These are phyloP conservation scores for Tetrax tetrax DNA, from an alignment of 2,113 vertebrate genomes.

Conservation along the genomic window DNA sequence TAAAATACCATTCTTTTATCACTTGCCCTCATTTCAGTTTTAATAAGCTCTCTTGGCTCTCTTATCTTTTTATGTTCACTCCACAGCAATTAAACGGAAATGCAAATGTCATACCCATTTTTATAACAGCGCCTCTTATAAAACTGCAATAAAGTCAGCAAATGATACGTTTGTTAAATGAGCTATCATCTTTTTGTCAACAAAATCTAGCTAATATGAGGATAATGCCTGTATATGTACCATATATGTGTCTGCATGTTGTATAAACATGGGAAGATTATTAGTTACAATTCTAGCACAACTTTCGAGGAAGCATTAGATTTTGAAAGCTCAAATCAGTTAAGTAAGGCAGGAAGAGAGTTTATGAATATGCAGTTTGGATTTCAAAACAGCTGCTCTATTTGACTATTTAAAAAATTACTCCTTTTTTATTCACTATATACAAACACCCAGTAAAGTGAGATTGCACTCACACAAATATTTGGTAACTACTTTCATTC, in stretches of 20 bases:
- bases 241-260: not conserved
- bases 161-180: conserved; percentile 50
- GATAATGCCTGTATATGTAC: not conserved
- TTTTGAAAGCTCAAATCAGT: conserved; percentile 35
- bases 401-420: conserved; percentile 7
- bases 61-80: conserved; percentile 78
- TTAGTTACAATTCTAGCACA: conserved; percentile 1
- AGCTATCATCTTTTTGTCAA: conserved; percentile 18
- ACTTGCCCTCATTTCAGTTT: conserved; percentile 78
- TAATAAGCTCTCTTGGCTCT: conserved; percentile 81
- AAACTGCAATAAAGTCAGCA: conserved; percentile 67
- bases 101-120: conserved; percentile 74
- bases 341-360: conserved; percentile 6
- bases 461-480: not conserved
- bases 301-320: not conserved
- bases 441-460: not conserved
- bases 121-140: conserved; percentile 64
- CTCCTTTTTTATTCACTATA: not conserved
- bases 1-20: conserved; percentile 75
- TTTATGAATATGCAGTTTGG: conserved; percentile 30
- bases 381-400: conserved; percentile 41
- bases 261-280: not conserved
- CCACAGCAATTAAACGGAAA: conserved; percentile 78
- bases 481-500: not conserved
- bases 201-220: not conserved